A percentile compares a stretch with the other conserved stretches of the same genome.
Conservation (phyloP, 1,140 invertebrate genomes). For the Drosophila mojavensis region DNA sequence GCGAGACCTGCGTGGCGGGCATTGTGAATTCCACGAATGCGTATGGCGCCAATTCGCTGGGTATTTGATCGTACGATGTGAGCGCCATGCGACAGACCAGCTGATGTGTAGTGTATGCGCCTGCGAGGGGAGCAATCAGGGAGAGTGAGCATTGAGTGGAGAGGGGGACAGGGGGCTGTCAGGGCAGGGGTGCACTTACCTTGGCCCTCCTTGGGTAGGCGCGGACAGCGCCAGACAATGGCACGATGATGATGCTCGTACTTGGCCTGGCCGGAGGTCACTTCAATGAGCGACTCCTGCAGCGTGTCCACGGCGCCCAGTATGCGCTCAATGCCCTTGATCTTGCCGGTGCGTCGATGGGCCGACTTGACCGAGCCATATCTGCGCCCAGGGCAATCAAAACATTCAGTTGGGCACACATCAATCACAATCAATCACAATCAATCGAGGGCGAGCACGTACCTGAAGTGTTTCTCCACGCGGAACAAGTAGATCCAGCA, state of each 20-base stretch:
- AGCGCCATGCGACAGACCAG: constrained; percentile 96
- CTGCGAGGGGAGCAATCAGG: constrained; percentile 84
- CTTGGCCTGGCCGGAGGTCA: constrained; percentile 98
- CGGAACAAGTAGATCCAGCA: constrained; percentile 99
- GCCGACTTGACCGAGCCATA: constrained; percentile 99
- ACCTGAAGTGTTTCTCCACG: constrained; percentile 98
- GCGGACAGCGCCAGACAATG: constrained; percentile 98
- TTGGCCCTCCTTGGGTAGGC: constrained; percentile 98
- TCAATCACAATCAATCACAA: not conserved
- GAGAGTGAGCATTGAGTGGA: constrained; percentile 20
- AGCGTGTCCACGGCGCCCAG: constrained; percentile 95
- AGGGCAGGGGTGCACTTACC: constrained; percentile 85
- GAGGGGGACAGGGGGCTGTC: not conserved
- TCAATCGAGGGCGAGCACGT: not conserved
- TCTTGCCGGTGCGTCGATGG: constrained; percentile 94
- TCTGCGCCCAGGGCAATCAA: constrained; percentile 29
- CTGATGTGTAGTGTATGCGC: constrained; percentile 97
- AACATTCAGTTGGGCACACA: constrained; percentile 4
- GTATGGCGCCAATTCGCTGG: constrained; percentile 94
- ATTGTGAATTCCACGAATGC: constrained; percentile 98
- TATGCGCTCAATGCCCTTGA: constrained; percentile 97
- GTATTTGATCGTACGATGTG: constrained; percentile 98
- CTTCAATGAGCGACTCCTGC: constrained; percentile 97
- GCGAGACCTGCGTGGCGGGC: constrained; percentile 98
- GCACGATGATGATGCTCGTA: constrained; percentile 99